Base-by-base conservation (phyloP, 2,888 invertebrate genomes). In the Drosophila multiciliata region DNA sequence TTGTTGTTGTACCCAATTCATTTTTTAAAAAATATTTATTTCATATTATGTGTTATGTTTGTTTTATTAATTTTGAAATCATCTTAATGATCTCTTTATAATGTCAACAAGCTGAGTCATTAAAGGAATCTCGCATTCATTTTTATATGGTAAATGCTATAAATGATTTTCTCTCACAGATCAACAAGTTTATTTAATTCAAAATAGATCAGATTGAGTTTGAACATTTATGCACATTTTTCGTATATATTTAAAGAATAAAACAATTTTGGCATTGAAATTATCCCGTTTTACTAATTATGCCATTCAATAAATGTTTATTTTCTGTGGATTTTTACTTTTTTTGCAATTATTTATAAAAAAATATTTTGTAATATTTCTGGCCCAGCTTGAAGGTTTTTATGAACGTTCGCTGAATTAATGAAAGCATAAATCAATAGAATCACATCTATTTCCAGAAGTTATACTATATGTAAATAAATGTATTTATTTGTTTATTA, bases 401-500 rank as follows among this genome's bases (percentile, higher is more conserved):
- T 26, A 12, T n/a, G 12, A n/a, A 7, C 15, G 33, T 20, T 45
- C 7, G 0, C 42, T 6, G 15, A 42, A 6, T 15, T 45, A 20
- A 15, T 45, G 12, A 45, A 45, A 26, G 17, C 36, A 38, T 29
- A 29, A 62, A 33, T 54, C 38, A 62, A 29, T 61, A 20, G 33
- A 54, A 49, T 26, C 48, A 26, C 38, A 38, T 8, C 0, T 35
- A 11, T 42, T 23, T 20, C 8, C 8, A n/a, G 9, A 26, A n/a
- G 8, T 49, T 15, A 6, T 32, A 23, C 23, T 7, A 12, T 15
- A 15, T 15, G 23, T 15, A 15, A 12, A 23, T 45, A 20, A 45
- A 20, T 20, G 45, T 15, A 20, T 7, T 45, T 45, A 20, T 20
- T 15, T 20, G 45, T 15, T 23, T 8, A 38, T 8, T 23, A 23